Base-by-base conservation (phyloP, 1,140 invertebrate species). In the Scylla paramamosain region DNA sequence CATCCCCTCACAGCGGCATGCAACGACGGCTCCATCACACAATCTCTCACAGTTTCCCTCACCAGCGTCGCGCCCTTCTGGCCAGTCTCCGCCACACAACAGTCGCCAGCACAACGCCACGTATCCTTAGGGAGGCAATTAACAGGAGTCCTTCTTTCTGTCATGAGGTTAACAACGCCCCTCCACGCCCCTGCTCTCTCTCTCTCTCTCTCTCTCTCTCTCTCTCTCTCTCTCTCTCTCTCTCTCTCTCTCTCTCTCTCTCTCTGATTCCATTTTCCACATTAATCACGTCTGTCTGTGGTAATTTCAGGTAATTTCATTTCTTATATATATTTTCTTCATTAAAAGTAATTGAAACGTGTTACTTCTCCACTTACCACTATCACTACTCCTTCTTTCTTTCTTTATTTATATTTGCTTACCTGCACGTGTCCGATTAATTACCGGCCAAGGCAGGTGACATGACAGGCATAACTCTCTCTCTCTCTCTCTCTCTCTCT, bases 201-300 rank as follows among this genome's bases (percentile, higher is more conserved):
- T 91, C 89, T 91, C 89, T 91, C 89, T 91, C 89, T 91, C 89
- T 91, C 86, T 0, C 14, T 31, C n/a, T 31, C 12, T 39, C 29
- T 31, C 16, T 1, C 86, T 88, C 31, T n/a, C 16, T 20, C 86
- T 88, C 46, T 48, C 46, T 48, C 46, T 48, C 46, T 48, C 46
- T 48, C 88, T 90, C 88, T 52, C 90, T 91, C 90, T 91, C 90
- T 91, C 90, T 91, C 90, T 91, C 90, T 91, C 90, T 91, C n/a
- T n/a, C n/a, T n/a, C n/a, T n/a, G n/a, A n/a, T n/a, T n/a, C n/a
- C n/a, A n/a, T n/a, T n/a, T n/a, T n/a, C n/a, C n/a, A n/a, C n/a
- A n/a, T n/a, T n/a, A n/a, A n/a, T n/a, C n/a, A n/a, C n/a, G n/a
- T n/a, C n/a, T n/a, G n/a, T n/a, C n/a, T n/a, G n/a, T n/a, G n/a